Evolutionary conservation across 2,888 invertebrate species (phyloP).

Genomic region (Tetramorium bicarinatum): DNA sequence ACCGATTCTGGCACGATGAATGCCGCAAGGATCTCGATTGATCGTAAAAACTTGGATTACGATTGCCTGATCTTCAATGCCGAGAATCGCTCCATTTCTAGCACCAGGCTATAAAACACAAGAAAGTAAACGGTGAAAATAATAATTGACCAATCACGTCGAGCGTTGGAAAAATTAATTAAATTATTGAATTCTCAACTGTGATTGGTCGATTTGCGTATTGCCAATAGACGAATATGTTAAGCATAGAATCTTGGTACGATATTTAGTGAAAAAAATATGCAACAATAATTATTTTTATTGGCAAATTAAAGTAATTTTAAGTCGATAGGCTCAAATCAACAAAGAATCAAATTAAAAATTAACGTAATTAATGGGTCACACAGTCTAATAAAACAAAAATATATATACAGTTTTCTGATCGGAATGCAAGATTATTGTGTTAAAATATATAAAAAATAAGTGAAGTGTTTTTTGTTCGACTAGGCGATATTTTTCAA

Average conservation of each 20-base stretch:
- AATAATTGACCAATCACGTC: neutral
- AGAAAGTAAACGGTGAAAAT: neutral
- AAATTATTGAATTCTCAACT: neutral
- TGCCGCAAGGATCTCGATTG: neutral
- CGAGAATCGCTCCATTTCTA: neutral
- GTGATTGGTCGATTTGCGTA: neutral
- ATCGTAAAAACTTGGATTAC: neutral
- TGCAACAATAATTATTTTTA: no score
- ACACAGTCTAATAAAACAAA: no score
- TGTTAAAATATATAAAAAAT: no score
- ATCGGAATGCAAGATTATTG: no score
- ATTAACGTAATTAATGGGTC: no score
- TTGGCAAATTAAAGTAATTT: no score
- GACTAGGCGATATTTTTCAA: no score
- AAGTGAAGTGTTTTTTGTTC: no score
- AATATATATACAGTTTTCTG: no score
- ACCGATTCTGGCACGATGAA: neutral
- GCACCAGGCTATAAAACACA: neutral
- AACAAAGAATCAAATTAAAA: no score
- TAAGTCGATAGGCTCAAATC: no score
- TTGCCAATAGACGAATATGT: neutral
- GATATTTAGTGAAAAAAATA: no score
- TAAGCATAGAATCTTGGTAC: neutral
- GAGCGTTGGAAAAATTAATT: neutral
- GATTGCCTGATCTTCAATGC: neutral